These are phyloP conservation scores for Eclectus roratus DNA, from an alignment of 2,113 vertebrate species.

Conservation along the genomic window DNA sequence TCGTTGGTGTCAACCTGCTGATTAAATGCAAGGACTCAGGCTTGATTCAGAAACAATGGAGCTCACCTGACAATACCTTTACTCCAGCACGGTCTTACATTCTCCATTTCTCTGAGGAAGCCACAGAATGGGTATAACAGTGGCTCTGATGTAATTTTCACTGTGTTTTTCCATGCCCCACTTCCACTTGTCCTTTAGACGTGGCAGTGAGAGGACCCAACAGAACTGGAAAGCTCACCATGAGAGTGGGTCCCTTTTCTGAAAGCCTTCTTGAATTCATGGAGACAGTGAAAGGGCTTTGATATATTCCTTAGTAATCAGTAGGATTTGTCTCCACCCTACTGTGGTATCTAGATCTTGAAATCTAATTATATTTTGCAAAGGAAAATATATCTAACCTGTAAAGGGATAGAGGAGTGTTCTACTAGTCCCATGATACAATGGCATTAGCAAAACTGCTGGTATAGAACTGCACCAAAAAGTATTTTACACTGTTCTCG, in stretches of 20 bases:
- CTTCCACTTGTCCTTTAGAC: not conserved
- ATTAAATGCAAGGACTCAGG: not conserved
- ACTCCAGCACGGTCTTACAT: not conserved
- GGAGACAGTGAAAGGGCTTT: not conserved
- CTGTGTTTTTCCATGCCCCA: not conserved
- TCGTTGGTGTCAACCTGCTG: not conserved
- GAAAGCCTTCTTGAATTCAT: not conserved
- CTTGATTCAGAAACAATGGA: not conserved
- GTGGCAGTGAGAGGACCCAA: not conserved
- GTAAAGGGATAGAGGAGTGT: not conserved
- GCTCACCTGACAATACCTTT: not conserved
- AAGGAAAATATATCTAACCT: not conserved
- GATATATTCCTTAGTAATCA: not conserved
- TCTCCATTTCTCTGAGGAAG: not conserved
- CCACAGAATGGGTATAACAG: not conserved
- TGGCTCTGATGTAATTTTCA: not conserved
- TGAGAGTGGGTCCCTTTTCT: not conserved
- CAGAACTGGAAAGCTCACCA: not conserved
- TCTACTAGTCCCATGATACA: not conserved
- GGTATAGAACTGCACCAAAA: not conserved
- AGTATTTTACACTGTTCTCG: not conserved
- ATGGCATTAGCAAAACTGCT: not conserved
- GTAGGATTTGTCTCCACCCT: not conserved
- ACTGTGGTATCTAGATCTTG: not conserved
- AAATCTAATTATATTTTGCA: not conserved